Evolutionary conservation across 2,888 invertebrate genomes (phyloP).

Genomic region (Tridacna crocea): DNA sequence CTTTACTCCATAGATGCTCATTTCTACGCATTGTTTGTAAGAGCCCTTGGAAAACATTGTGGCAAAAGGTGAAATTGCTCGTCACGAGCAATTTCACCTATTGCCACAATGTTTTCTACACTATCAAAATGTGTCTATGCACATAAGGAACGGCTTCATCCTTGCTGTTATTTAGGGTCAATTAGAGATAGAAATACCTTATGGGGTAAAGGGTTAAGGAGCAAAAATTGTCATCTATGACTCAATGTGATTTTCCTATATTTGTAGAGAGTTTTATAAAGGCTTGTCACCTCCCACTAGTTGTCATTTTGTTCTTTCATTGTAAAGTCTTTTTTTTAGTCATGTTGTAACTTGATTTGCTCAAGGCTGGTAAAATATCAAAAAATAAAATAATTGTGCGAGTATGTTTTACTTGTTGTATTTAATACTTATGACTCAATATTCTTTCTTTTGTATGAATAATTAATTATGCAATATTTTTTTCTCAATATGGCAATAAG

Average conservation of each 20-base stretch:
- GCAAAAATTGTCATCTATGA: background rate
- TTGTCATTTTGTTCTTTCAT: conserved; percentile 4
- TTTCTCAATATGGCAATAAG: background rate
- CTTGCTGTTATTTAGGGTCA: no score
- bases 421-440: background rate
- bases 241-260: background rate
- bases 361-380: conserved; percentile 40
- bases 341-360: conserved; percentile 41
- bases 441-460: background rate
- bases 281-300: background rate
- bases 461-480: background rate
- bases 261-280: background rate
- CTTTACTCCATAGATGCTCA: no score
- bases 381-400: background rate
- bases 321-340: conserved; percentile 9
- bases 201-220: no score
- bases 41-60: no score
- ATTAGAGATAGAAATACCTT: no score
- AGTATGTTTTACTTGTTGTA: conserved; percentile 8
- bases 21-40: no score
- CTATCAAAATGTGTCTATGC: no score
- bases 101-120: no score
- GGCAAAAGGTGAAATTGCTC: no score
- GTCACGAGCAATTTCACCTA: no score
- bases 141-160: no score